phyloP scores from a whole-genome alignment of 2,113 vertebrate species.

The Albula goreensis region DNA sequence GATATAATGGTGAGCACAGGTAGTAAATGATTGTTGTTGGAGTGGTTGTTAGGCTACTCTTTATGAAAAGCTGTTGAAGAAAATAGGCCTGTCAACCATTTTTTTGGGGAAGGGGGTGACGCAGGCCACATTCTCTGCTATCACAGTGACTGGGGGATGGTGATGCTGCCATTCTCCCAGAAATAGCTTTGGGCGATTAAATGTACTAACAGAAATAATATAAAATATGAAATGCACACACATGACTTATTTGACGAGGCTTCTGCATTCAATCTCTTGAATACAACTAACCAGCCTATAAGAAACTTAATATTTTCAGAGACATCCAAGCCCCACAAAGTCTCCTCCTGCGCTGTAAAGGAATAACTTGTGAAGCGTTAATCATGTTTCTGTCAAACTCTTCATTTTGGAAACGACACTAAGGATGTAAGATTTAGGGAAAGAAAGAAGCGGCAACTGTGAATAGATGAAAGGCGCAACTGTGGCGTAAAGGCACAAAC shows the following conservation, averaged over 20 bases:
- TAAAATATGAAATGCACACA: too few relatives aligned
- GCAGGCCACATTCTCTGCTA: not conserved
- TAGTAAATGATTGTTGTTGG: not conserved
- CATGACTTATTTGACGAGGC: too few relatives aligned
- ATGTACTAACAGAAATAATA: too few relatives aligned
- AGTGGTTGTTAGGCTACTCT: not conserved
- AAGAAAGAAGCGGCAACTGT: not conserved
- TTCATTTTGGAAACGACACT: not conserved
- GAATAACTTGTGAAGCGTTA: too few relatives aligned
- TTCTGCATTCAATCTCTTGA: too few relatives aligned
- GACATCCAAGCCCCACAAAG: too few relatives aligned
- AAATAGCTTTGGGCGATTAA: too few relatives aligned
- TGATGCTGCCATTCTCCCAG: not conserved
- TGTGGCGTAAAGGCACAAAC: not conserved
- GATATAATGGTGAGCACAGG: too few relatives aligned
- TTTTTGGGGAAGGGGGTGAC: not conserved
- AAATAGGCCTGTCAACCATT: not conserved
- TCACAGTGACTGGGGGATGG: not conserved
- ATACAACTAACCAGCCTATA: too few relatives aligned
- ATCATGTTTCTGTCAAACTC: too few relatives aligned
- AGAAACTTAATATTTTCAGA: too few relatives aligned
- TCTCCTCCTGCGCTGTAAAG: too few relatives aligned
- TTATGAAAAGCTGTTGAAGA: not conserved
- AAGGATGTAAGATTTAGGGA: not conserved
- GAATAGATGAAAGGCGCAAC: not conserved